These are phyloP conservation scores for Athalia rosae DNA, from an alignment of 2,888 invertebrate genomes.

Conservation along the genomic window DNA sequence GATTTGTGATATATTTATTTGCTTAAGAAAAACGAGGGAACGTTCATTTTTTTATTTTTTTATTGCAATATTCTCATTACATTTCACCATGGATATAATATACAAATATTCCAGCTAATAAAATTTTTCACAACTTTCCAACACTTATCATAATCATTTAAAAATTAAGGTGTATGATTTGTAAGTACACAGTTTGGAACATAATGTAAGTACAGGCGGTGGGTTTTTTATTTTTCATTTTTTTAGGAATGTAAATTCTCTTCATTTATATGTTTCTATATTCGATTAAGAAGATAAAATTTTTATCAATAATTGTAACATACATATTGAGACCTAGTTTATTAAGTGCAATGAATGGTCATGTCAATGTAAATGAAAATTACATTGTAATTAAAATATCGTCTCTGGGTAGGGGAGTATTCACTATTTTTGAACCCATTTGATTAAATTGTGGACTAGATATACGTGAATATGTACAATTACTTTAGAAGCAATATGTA, in stretches of 20 bases:
- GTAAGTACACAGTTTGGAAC: not conserved
- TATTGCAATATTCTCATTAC: not conserved
- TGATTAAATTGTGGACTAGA: conserved; percentile 30
- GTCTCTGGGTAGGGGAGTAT: not conserved
- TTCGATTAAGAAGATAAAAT: conserved; percentile 25
- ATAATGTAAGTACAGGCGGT: too few relatives aligned
- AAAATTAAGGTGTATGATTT: not conserved
- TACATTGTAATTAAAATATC: not conserved
- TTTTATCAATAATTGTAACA: too few relatives aligned
- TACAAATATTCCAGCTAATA: too few relatives aligned
- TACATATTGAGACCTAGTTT: too few relatives aligned
- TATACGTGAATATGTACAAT: not conserved
- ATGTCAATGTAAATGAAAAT: not conserved
- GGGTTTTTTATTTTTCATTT: not conserved
- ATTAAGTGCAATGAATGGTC: not conserved
- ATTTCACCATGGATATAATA: too few relatives aligned
- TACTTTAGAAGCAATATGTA: conserved; percentile 7
- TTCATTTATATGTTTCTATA: not conserved
- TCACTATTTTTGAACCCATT: not conserved
- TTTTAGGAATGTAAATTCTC: conserved; percentile 16
- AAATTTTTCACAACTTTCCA: not conserved
- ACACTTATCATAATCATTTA: not conserved
- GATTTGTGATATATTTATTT: too few relatives aligned
- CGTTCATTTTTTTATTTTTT: not conserved
- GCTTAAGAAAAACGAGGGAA: too few relatives aligned